Percentiles rank a stretch among this genome's conserved stretches.
phyloP scores from a whole-genome alignment of 2,113 vertebrate genomes.

The Opisthocomus hoazin region DNA sequence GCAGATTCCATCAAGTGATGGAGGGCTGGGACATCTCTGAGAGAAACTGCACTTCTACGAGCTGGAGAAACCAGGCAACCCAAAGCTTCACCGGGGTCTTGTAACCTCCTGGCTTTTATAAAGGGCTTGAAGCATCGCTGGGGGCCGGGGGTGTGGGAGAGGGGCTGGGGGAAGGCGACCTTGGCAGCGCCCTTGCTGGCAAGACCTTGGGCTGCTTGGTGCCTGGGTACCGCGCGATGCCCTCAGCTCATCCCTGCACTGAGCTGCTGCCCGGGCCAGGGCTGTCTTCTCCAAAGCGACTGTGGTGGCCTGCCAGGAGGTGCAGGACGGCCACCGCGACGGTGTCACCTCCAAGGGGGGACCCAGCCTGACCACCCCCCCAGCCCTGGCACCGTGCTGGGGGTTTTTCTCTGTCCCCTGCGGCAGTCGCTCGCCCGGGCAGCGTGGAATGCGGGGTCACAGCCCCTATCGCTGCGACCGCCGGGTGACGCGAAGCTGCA shows the following conservation, averaged over 20 bases:
- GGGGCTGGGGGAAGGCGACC: neutral
- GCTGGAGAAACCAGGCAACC: neutral
- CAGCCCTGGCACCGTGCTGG: neutral
- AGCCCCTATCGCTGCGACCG: fast-evolving
- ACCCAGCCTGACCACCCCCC: neutral
- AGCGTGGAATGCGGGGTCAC: neutral
- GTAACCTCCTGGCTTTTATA: neutral
- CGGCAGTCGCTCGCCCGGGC: neutral
- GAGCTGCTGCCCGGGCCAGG: neutral
- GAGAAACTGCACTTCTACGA: neutral
- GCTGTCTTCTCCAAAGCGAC: neutral
- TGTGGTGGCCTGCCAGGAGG: neutral
- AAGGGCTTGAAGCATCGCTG: neutral
- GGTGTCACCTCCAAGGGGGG: no score
- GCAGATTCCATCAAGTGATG: neutral
- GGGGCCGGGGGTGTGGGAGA: neutral
- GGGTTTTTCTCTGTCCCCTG: neutral
- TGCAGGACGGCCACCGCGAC: neutral
- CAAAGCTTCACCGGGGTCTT: neutral
- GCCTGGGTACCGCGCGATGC: fast-evolving
- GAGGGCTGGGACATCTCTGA: neutral
- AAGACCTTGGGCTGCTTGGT: fast-evolving
- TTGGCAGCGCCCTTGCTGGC: neutral
- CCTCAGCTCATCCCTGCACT: neutral
- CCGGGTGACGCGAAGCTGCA: neutral